Percentiles rank a stretch among this genome's conserved stretches.
phyloP scores from a whole-genome alignment of 1,140 invertebrate genomes.

The Anastatus disparis region DNA sequence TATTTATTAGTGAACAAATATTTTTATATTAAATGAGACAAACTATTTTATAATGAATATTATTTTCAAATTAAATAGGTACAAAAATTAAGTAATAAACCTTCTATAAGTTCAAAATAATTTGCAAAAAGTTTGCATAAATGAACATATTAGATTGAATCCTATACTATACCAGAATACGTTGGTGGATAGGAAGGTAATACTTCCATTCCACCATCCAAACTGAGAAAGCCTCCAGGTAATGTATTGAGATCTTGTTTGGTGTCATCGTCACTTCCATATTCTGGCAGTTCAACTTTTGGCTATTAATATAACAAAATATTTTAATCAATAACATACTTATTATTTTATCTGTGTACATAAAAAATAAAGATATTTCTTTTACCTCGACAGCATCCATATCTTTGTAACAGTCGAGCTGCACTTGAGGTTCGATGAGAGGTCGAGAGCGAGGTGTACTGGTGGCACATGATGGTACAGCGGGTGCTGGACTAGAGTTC shows the following conservation, averaged over 20 bases:
- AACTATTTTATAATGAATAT: too few relatives aligned
- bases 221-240: constrained; percentile 63
- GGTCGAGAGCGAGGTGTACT: constrained; percentile 62
- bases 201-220: constrained; percentile 66
- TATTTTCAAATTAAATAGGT: too few relatives aligned
- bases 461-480: constrained; percentile 55
- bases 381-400: constrained; percentile 65
- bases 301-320: constrained; percentile 53
- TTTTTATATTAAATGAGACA: too few relatives aligned
- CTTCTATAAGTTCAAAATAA: too few relatives aligned
- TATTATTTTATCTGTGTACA: constrained; percentile 11
- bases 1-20: too few relatives aligned
- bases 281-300: constrained; percentile 72
- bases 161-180: constrained; percentile 61
- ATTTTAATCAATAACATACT: constrained; percentile 12
- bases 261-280: constrained; percentile 69
- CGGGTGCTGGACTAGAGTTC: constrained; percentile 66
- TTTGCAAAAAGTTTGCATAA: too few relatives aligned
- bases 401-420: constrained; percentile 67
- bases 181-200: constrained; percentile 62
- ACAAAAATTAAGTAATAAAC: too few relatives aligned
- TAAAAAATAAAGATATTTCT: background rate
- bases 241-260: constrained; percentile 64
- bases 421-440: constrained; percentile 65
- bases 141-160: too few relatives aligned